Evolutionary conservation across 2,888 invertebrate species (phyloP), one percentile per base, ranked within the genome.

Genomic region (Pollenia labialis): DNA sequence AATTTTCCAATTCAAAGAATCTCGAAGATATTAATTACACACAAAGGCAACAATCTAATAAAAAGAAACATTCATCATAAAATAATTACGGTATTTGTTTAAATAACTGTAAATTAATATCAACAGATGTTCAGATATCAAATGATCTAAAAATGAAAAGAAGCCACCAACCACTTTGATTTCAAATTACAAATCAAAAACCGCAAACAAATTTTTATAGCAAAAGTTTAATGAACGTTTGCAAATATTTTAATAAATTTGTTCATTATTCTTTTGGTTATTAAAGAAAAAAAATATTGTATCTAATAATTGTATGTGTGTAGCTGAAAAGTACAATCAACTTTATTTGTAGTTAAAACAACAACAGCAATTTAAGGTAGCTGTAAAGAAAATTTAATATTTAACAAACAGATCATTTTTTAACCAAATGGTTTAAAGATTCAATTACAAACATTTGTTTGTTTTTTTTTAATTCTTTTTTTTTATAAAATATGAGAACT

Each of bases 121-220:
- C 54, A 32, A 69, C 82, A 82, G 82, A 82, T 82, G 82, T 82
- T 69, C 76, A 69, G n/a, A 76, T 82, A 76, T 82, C 82, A 76
- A 82, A 82, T 82, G 76, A 46, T 58, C 50, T 32, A n/a, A 46
- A 62, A 48, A 44, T 18, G 44, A 18, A 48, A 74, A 60, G 10
- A 56, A 16, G n/a, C 1, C 42, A 11, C 14, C 44, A 32, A 11
- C 14, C 44, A 32, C 23, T 68, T 46, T 62, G 46, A 62, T 48
- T 82, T 79, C 14, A 58, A 50, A 72, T 79, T 62, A 64, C 64
- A 77, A 79, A 82, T 68, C 16, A 46, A 58, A 72, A 69, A 79
- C 77, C 84, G 52, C 83, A 83, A 83, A 48, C 0, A 71, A 10
- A 32, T n/a, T 18, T 58, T 44, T 16, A 6, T 16, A 44, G 11